These are phyloP conservation scores for Penaeus indicus DNA, from an alignment of 1,140 invertebrate species.

Conservation along the genomic window DNA sequence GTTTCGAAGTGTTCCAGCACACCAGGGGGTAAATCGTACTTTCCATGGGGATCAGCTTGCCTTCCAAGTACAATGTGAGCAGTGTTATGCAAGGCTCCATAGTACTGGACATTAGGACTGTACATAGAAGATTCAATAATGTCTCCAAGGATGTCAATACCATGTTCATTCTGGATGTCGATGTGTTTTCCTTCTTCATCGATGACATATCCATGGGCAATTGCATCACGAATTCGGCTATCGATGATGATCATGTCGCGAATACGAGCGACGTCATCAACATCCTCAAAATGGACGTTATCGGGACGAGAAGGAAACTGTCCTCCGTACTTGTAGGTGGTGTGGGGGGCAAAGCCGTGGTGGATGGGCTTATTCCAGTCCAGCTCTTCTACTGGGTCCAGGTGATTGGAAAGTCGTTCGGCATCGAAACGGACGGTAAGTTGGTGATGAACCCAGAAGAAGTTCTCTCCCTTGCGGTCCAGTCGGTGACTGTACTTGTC, in stretches of 20 bases:
- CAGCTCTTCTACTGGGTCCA: slow-evolving; percentile 41
- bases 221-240: slow-evolving; percentile 31
- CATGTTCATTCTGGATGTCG: slow-evolving; percentile 15
- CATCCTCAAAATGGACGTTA: slow-evolving; percentile 22
- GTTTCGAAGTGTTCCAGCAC: slow-evolving; percentile 47
- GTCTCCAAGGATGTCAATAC: slow-evolving; percentile 38
- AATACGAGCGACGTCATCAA: slow-evolving; percentile 42
- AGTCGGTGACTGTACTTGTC: slow-evolving; percentile 23
- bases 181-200: slow-evolving; percentile 7
- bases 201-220: slow-evolving; percentile 39
- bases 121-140: slow-evolving; percentile 48
- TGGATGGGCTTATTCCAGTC: slow-evolving; percentile 35
- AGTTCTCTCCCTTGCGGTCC: slow-evolving; percentile 54
- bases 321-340: slow-evolving; percentile 47
- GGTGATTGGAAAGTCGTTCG: slow-evolving; percentile 42
- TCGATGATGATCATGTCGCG: slow-evolving; percentile 36
- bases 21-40: slow-evolving; percentile 38
- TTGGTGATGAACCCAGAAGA: slow-evolving; percentile 48
- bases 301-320: slow-evolving; percentile 49
- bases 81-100: slow-evolving; percentile 42
- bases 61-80: slow-evolving; percentile 45
- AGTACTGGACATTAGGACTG: slow-evolving; percentile 42
- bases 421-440: slow-evolving; percentile 48
- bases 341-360: slow-evolving; percentile 42
- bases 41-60: slow-evolving; percentile 43